Percentiles rank a stretch among this genome's conserved stretches.
phyloP scores from a whole-genome alignment of 2,113 vertebrate genomes.

The Pycnonotus jocosus region DNA sequence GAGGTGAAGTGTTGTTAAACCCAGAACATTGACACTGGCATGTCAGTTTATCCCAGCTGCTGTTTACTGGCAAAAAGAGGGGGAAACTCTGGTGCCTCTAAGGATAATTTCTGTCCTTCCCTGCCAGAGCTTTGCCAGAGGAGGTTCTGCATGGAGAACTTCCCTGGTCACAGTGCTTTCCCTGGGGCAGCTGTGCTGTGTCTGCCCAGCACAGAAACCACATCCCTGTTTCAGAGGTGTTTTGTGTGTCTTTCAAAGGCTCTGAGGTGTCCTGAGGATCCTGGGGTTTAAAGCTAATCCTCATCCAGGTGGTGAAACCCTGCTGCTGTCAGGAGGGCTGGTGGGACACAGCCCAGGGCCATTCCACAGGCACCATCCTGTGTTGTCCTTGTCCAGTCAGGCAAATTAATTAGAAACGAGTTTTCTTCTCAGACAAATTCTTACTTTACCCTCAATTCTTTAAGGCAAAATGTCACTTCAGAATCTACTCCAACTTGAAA shows the following conservation, averaged over 20 bases:
- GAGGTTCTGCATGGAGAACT: background rate
- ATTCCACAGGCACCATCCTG: background rate
- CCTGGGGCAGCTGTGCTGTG: background rate
- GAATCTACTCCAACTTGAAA: constrained; percentile 85
- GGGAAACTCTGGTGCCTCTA: background rate
- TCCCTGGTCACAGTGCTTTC: rapidly evolving
- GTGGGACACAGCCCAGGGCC: background rate
- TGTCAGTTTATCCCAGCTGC: background rate
- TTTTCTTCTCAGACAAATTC: background rate
- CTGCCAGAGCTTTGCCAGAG: background rate
- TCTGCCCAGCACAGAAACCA: background rate
- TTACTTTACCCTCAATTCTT: constrained; percentile 88
- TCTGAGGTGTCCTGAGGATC: background rate
- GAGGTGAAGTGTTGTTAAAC: background rate
- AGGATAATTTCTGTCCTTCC: background rate
- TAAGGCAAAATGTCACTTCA: constrained; percentile 92
- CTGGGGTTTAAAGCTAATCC: background rate
- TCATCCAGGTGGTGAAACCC: background rate
- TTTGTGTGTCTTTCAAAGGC: background rate
- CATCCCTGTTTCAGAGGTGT: background rate
- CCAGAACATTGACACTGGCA: background rate
- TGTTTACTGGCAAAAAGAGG: background rate
- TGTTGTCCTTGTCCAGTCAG: background rate
- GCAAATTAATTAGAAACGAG: background rate
- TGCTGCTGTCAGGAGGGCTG: background rate